Percentiles rank a stretch among this genome's conserved stretches.
Conservation (phyloP, 2,113 vertebrate species). For the Corythoichthys intestinalis region DNA sequence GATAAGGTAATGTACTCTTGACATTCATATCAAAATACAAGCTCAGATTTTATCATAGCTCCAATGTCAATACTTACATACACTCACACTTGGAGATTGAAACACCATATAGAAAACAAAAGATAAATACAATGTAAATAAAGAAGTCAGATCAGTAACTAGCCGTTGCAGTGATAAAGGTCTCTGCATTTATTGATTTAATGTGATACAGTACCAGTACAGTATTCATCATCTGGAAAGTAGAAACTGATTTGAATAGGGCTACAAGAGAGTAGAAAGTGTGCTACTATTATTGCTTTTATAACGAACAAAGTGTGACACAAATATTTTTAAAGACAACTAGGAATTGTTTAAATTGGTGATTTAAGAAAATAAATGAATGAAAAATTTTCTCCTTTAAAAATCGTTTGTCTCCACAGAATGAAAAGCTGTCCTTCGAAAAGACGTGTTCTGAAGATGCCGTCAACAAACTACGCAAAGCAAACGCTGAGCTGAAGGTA, state of each 20-base stretch:
- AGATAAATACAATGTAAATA: no score
- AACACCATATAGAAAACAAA: no score
- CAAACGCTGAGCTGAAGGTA: constrained; percentile 64
- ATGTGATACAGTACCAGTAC: background rate
- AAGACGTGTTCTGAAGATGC: constrained; percentile 58
- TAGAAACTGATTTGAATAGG: background rate
- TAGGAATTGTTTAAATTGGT: background rate
- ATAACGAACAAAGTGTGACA: background rate
- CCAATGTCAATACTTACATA: background rate
- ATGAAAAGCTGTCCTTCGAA: constrained; percentile 67
- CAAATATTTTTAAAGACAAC: background rate
- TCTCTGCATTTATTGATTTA: no score
- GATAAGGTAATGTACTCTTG: constrained; percentile 58
- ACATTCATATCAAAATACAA: background rate
- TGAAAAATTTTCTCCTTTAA: background rate
- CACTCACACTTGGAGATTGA: no score
- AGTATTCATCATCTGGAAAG: no score
- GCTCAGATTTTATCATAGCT: background rate
- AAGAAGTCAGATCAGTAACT: no score
- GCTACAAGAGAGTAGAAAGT: background rate
- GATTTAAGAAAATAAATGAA: background rate
- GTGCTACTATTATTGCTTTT: no score
- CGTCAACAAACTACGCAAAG: constrained; percentile 61
- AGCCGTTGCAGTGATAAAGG: no score
- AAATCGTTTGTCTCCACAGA: constrained; percentile 44